phyloP scores from a whole-genome alignment of 2,797 vertebrate genomes.

The Galagoides demidoff region DNA sequence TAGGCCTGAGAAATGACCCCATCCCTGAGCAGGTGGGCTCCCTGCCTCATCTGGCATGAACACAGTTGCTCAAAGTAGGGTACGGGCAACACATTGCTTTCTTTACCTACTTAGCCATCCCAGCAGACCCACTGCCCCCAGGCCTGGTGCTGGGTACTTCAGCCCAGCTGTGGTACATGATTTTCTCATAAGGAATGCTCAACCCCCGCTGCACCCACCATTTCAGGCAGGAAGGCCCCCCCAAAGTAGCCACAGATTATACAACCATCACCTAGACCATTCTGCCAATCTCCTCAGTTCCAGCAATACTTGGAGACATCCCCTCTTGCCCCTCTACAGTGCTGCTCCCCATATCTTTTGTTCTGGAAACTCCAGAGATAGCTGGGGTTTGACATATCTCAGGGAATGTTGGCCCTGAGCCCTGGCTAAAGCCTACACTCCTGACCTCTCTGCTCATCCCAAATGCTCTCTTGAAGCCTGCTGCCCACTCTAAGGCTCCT shows the following conservation, averaged over 20 bases:
- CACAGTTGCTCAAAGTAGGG: neutral
- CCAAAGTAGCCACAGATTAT: neutral
- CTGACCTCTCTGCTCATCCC: conserved; percentile 39
- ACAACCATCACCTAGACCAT: neutral
- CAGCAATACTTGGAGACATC: neutral
- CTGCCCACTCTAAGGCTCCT: conserved; percentile 26
- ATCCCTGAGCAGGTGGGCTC: neutral
- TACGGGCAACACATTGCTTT: neutral
- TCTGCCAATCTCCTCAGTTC: neutral
- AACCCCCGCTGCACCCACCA: neutral
- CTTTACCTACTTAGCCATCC: neutral
- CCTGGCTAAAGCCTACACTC: conserved; percentile 61
- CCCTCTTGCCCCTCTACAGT: neutral
- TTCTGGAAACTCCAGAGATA: conserved; percentile 53
- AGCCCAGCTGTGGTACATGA: neutral
- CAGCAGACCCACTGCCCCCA: neutral
- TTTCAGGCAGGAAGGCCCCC: conserved; percentile 7
- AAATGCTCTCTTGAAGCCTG: neutral
- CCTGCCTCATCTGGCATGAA: neutral
- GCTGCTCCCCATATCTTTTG: conserved; percentile 40
- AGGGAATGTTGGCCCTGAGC: conserved; percentile 74
- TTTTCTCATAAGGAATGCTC: neutral
- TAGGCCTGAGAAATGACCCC: neutral
- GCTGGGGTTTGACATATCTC: conserved; percentile 66
- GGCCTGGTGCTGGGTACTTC: neutral